Evolutionary conservation across 2,797 vertebrate genomes (phyloP), one percentile per base, ranked within the genome.

Genomic region (Heteromormyrus szaboi): DNA sequence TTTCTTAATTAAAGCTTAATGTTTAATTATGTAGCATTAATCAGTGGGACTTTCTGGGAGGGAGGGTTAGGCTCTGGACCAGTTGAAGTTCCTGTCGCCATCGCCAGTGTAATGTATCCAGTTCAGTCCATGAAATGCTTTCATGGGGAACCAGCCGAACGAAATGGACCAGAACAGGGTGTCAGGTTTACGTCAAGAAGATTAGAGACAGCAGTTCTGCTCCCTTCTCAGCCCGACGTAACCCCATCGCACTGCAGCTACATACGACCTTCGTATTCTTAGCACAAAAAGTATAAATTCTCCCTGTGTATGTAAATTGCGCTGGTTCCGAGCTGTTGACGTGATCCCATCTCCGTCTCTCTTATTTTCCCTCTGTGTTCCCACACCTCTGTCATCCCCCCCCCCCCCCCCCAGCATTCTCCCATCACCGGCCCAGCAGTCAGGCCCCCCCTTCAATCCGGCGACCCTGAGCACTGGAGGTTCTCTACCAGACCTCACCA

Each of bases 401-500:
- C 41, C 9, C 14, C 9, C 37, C 79, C 37, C 44, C 7, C n/a
- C 2, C 89, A 96, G 96, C 90, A 89, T 95, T 88, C 95, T 96
- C 72, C 95, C 94, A 0, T 95, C 95, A 54, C 95, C 95, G 0
- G 95, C 96, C 89, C 95, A 96, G 88, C 93, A 95, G 79, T 90
- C 94, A 92, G 92, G 88, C 2, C 44, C 86, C n/a, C 95, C 95
- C 89, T 93, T 94, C 87, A 37, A 96, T 86, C 94, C 95, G 2
- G 92, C 95, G 0, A 93, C 93, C 79, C 94, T 96, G 88, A 96
- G 94, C 92, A 95, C 95, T 0, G 97, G 97, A 0, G 96, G 97
- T 2, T 97, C 97, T 68, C 93, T 97, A 0, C 97, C 97, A 0
- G 97, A 97, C 93, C 96, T 97, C 89, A 96, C 96, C 93, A 97